Percentiles rank a stretch among this genome's conserved stretches.
Conservation (phyloP, 2,888 invertebrate species). For the Xylophagus ater region DNA sequence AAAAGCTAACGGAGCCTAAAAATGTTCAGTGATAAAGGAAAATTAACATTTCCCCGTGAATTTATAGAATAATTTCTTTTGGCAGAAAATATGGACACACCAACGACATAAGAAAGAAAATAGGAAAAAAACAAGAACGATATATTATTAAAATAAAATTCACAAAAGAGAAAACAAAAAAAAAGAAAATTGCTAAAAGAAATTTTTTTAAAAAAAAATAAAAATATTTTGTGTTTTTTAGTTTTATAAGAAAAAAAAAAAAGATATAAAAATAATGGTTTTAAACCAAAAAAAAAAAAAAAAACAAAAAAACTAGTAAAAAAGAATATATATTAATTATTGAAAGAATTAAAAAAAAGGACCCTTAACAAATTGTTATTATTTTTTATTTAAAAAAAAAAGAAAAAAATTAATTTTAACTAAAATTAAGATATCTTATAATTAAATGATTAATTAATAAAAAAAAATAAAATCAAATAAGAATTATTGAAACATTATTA, state of each 20-base stretch:
- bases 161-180: slow-evolving; percentile 2
- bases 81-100: too few relatives aligned
- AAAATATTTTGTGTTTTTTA: slow-evolving; percentile 13
- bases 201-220: slow-evolving; percentile 9
- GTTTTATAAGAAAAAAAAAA: slow-evolving; percentile 12
- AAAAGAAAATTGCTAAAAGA: slow-evolving; percentile 9
- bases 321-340: not conserved
- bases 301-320: slow-evolving; percentile 7
- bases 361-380: slow-evolving; percentile 11
- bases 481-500: too few relatives aligned
- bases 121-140: too few relatives aligned
- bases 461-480: too few relatives aligned
- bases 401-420: too few relatives aligned
- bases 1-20: too few relatives aligned
- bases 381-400: slow-evolving; percentile 10
- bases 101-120: too few relatives aligned
- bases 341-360: slow-evolving; percentile 5
- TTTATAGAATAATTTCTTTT: too few relatives aligned
- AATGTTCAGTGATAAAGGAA: too few relatives aligned
- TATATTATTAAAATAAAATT: not conserved
- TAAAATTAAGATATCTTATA: too few relatives aligned
- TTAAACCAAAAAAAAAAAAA: slow-evolving; percentile 6
- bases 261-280: slow-evolving; percentile 4
- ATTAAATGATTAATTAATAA: too few relatives aligned
- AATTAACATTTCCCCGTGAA: too few relatives aligned